These are phyloP conservation scores for Salvelinus alpinus DNA, from an alignment of 2,113 vertebrate genomes.

Conservation along the genomic window DNA sequence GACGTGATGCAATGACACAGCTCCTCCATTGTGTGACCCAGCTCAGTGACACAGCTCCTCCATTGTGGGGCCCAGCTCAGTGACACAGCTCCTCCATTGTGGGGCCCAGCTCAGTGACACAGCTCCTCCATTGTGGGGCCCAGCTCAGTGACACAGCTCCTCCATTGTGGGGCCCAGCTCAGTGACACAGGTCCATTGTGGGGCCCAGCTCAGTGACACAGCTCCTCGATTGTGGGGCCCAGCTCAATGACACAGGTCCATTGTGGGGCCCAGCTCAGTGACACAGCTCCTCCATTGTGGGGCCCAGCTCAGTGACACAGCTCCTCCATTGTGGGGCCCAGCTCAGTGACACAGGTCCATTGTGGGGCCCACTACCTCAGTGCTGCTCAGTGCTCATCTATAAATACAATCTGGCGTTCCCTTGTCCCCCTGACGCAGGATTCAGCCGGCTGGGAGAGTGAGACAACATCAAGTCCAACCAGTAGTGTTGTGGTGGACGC, in stretches of 20 bases:
- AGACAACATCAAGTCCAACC: neutral
- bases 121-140: too few species aligned
- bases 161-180: too few species aligned
- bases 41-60: neutral
- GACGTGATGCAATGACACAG: neutral
- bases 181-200: too few species aligned
- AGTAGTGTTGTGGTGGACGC: conserved; percentile 12
- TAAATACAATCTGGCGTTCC: conserved; percentile 13
- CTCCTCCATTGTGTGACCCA: neutral
- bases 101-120: too few species aligned
- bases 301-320: too few species aligned
- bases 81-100: too few species aligned
- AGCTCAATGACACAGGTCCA: neutral
- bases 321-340: too few species aligned
- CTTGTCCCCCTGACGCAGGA: conserved; percentile 28
- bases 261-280: too few species aligned
- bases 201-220: neutral
- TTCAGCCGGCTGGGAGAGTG: conserved; percentile 1
- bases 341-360: too few species aligned
- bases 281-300: too few species aligned
- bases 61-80: too few species aligned
- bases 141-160: neutral
- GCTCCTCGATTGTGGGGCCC: neutral
- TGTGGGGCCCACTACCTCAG: neutral
- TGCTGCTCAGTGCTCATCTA: conserved; percentile 17